Conservation (phyloP, 2,113 vertebrate genomes). For the Struthio camelus region DNA sequence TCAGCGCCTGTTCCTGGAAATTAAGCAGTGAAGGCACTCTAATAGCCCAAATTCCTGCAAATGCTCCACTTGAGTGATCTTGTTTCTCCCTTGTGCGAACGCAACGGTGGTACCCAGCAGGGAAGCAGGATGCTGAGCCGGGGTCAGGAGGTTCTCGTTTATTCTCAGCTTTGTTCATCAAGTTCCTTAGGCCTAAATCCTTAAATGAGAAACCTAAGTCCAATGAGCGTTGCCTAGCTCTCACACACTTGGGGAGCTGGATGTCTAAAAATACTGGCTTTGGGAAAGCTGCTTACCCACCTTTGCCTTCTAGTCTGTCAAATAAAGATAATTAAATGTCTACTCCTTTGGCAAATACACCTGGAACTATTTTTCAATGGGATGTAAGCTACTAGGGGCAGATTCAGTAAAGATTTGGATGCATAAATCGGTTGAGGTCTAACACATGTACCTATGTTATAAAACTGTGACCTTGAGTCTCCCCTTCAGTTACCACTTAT, state of each 20-base stretch:
- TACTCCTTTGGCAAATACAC: background rate
- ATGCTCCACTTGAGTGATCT: background rate
- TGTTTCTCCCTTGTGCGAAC: fast-evolving
- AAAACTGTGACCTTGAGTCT: background rate
- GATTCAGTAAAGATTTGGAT: background rate
- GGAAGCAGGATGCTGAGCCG: background rate
- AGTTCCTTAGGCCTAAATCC: background rate
- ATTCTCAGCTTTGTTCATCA: background rate
- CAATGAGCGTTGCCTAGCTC: background rate
- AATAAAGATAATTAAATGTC: background rate
- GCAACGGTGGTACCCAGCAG: background rate
- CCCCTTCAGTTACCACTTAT: background rate
- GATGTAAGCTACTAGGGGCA: background rate
- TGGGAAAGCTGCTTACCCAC: background rate
- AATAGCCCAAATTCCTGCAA: background rate
- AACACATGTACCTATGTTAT: background rate
- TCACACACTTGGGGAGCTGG: background rate
- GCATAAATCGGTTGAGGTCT: background rate
- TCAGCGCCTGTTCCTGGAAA: background rate
- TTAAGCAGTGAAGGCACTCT: background rate
- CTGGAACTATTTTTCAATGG: background rate
- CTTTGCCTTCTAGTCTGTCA: background rate
- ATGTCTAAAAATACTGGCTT: background rate
- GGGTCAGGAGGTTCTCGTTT: background rate
- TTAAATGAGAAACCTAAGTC: background rate